These are phyloP conservation scores for Crenichthys baileyi DNA, from an alignment of 2,797 vertebrate genomes.

Conservation along the genomic window DNA sequence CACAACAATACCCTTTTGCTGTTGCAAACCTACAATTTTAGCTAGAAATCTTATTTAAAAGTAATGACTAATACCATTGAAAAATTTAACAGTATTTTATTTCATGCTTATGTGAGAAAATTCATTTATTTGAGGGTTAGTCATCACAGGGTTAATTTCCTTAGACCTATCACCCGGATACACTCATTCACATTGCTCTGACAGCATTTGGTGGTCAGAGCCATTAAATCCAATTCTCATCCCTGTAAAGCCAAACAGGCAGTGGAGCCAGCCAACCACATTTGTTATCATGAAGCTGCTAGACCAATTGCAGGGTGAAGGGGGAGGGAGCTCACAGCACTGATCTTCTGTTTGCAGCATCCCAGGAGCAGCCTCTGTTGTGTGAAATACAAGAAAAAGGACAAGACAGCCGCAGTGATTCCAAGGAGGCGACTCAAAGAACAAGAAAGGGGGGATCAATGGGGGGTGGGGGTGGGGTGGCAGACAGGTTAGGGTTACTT, in stretches of 20 bases:
- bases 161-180: constrained; percentile 76
- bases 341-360: constrained; percentile 81
- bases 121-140: constrained; percentile 24
- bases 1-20: not conserved
- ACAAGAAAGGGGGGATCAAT: constrained; percentile 44
- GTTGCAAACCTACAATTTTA: not conserved
- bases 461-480: constrained; percentile 22
- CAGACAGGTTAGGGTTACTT: constrained; percentile 48
- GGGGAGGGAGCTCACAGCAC: constrained; percentile 66
- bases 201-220: constrained; percentile 79
- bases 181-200: constrained; percentile 73
- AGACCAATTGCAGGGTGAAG: constrained; percentile 70
- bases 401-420: constrained; percentile 55
- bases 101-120: constrained; percentile 8
- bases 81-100: not conserved
- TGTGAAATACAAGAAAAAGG: constrained; percentile 76
- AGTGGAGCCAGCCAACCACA: constrained; percentile 69
- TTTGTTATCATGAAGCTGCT: constrained; percentile 41
- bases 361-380: constrained; percentile 75
- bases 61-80: not conserved
- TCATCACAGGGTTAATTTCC: constrained; percentile 79
- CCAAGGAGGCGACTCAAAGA: constrained; percentile 52
- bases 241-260: constrained; percentile 77
- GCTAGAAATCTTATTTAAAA: not conserved
- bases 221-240: constrained; percentile 81